Base-by-base conservation (phyloP, 1,140 invertebrate species). In the Drosophila repleta region DNA sequence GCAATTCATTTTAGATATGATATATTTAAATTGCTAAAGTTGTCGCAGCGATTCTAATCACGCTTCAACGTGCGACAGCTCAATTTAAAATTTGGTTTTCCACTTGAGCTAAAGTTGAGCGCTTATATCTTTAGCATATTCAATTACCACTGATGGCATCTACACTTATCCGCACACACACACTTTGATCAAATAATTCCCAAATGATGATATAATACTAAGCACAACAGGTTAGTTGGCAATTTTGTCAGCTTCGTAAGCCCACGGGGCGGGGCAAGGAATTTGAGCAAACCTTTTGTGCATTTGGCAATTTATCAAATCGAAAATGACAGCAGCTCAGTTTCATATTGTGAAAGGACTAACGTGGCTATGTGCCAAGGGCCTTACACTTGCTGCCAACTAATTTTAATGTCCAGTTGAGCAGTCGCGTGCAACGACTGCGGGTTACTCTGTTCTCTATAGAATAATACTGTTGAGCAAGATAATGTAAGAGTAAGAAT, bases 261-360 rank as follows among this genome's bases (percentile, higher is more conserved):
- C 49, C 61, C 32, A 35, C 11, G 32, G 32, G 11, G 2, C 26
- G 49, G 21, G 21, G 8, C 45, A 43, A 29, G 13, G 32, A 35
- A 61, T 51, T 29, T 61, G 15, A 21, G 41, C 37, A 58, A 63
- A 55, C 65, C 74, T 61, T 79, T 72, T 69, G 24, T 62, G 51
- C 56, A 74, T 69, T 55, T 26, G 58, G 56, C 71, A 78, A 87
- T 82, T 87, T 87, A 87, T 88, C 82, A 87, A 79, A 78, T 57
- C 43, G 53, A 70, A 76, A 82, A 76, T 87, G 82, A 88, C 78
- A 87, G 45, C 51, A 52, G 78, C 70, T 71, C 67, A 74, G 48
- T 3, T 35, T 46, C 21, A 56, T 17, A 43, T 43, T 43, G 7
- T 43, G 2, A 46, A 46, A 46, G 53, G 61, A 10, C 24, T 11